Base-by-base conservation (phyloP, 1,140 invertebrate genomes). In the Leguminivora glycinivorella region DNA sequence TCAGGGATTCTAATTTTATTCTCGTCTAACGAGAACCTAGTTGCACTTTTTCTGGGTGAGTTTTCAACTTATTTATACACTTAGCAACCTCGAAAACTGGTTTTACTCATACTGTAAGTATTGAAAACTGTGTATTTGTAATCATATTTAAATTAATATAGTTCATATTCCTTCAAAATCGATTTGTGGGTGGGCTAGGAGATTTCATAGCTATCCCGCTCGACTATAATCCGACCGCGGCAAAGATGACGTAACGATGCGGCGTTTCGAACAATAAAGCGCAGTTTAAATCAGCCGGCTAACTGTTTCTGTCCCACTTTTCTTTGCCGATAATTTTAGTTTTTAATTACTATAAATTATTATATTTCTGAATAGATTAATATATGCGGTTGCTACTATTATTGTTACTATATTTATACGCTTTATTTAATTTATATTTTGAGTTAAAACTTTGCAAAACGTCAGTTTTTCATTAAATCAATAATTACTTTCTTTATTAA, bases 121-220 rank as follows among this genome's bases (percentile, higher is more conserved):
- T 25, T 66, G 31, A 70, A 40, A 38, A 69, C 52, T 47, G n/a
- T 66, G 12, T 72, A 70, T 75, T 75, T 34, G 52, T 58, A 56
- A 12, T 40, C 77, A 83, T 77, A 75, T 73, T 77, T 60, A 47
- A 71, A 80, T 77, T 82, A 81, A 78, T 83, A 68, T 47, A 29
- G 66, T 70, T 78, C 60, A 75, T 79, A 82, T 79, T 83, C 80
- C 76, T 80, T 85, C 84, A 89, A 91, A 91, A 91, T 90, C 88
- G 88, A 90, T 90, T 85, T 81, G 86, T 90, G 87, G 88, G 88
- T 90, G 88, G 88, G 88, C 80, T 87, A 81, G 77, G 68, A 71
- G 71, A 73, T 74, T 80, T 72, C 81, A 58, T 74, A 77, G 29
- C 71, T 69, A 67, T 89, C 88, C 83, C 86, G 73, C 74, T 85